Base-by-base conservation (phyloP, 2,113 vertebrate genomes). In the Oryzias javanicus region DNA sequence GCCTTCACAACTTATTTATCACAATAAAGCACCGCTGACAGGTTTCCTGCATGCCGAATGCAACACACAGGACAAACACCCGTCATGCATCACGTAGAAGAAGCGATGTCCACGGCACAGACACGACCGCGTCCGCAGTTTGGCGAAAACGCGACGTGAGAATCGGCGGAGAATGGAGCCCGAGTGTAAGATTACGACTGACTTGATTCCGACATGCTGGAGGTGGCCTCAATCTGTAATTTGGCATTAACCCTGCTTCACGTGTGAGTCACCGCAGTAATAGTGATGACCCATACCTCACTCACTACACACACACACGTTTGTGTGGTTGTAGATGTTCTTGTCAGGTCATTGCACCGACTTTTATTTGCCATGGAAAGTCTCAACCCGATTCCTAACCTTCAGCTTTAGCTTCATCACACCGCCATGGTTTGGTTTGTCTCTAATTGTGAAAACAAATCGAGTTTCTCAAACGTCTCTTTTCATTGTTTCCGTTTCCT, bases 1-100 rank as follows among this genome's bases (percentile, higher is more conserved):
- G 58, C 63, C 69, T 73, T 81, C 69, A 69, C 45, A 73, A 72
- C 74, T 76, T 79, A 80, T 86, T 76, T 72, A 82, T 80, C 79
- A 76, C 65, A 72, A 59, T 51, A 67, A 80, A 80, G 54, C 64
- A 40, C 52, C 41, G 20, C 67, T 74, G 35, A 72, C 76, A 41
- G 56, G 48, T 55, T 66, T 74, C 42, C 25, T 45, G 25, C 4
- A 8, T 16, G 15, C 49, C 57, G 66, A 77, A 64, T 16, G 14
- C 59, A 72, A 20, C n/a, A 15, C 16, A 44, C 51, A 46, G 4
- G 6, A 60, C 56, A 10, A 8, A 56, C 19, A 25, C 14, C 14
- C 14, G 12, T 3, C 6, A 8, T 46, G 24, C 4, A 40, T 52
- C 22, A 58, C 17, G 20, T 51, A 29, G 49, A 22, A 48, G 44